Evolutionary conservation across 2,113 vertebrate genomes (phyloP), one percentile per base, ranked within the genome.

Genomic region (Strix aluco): DNA sequence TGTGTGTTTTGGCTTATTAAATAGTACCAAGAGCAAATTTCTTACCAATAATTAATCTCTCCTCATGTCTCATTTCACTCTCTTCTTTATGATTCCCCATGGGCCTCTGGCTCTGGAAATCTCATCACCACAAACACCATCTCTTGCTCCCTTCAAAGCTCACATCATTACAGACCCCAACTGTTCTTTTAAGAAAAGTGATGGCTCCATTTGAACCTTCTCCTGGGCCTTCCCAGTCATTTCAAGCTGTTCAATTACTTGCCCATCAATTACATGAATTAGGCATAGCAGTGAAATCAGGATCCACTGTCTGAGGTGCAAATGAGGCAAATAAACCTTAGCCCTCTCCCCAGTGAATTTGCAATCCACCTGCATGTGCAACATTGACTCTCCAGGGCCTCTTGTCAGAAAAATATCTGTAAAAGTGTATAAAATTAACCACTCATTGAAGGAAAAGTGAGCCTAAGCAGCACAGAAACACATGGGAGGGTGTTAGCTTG

Each of bases 241-340:
- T 92, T 94, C 86, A 87, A 95, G 51, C 26, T 90, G 66, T 75
- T 69, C 86, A 91, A 73, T 94, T 95, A 90, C 70, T 95, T 95
- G 46, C 9, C 84, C 63, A 95, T 95, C 87, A 91, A 96, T 92
- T 94, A 91, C 23, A 58, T 63, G 74, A 91, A 91, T 95, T 82
- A 90, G 29, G 16, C 4, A 0, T 34, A 87, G 73, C 88, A 92
- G 13, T 74, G 58, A 85, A 86, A 92, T 81, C 78, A 61, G 71
- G 74, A 82, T 63, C 70, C 86, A 87, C 91, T 92, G 91, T 95
- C 86, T 95, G 81, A 97, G 91, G 92, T 94, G 94, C 81, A 95
- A 96, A 97, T 95, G 92, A 96, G 78, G 70, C 67, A 94, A 82
- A 92, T 58, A 91, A 90, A 94, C 73, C 30, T 66, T 70, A 80